Base-by-base conservation (phyloP, 64 coral and sea anemone species). In the Stylophora pistillata region DNA sequence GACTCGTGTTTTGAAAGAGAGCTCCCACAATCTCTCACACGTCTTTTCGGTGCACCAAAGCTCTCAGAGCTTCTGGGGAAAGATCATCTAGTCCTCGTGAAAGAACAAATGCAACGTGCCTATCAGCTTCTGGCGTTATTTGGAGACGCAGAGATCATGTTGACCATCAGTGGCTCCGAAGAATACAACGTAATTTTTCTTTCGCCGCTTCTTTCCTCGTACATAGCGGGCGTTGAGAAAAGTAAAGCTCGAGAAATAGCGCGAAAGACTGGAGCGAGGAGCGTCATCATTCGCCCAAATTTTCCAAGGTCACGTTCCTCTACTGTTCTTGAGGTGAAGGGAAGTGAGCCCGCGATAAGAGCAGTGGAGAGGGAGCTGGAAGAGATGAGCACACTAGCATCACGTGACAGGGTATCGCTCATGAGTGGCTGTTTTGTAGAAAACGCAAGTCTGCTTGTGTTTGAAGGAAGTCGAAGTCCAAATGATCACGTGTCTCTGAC, bases 391-490 rank as follows among this genome's bases (percentile, higher is more conserved):
- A n/a, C 30, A 56, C 83, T 86, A 56, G 86, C 94, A 3, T 74
- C 74, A 16, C 78, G 87, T 83, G 84, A 92, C 86, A 76, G 90
- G 9, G n/a, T 91, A 34, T 79, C 89, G 21, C 52, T 98, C 73
- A 89, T 98, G 93, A 90, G 81, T 30, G 26, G 85, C 52, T 98
- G 96, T 28, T 98, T 98, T 32, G 96, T 98, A 21, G 87, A 94
- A 37, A 89, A 86, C 23, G 92, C 96, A 20, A 98, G 88, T 80
- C 74, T 86, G 9, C 89, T 98, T 34, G 27, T 98, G 59, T 98
- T 95, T 72, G 96, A 98, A 91, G 83, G 87, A 23, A 91, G 61
- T 76, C 57, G 34, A 53, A 76, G 62, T 53, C 53, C 63, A 77
- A 77, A 88, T 58, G 86, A 88, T 77, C 58, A 18, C 53, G 54